A percentile compares a stretch with the other conserved stretches of the same genome.
phyloP scores from a whole-genome alignment of 2,113 vertebrate genomes.

The Riparia riparia region DNA sequence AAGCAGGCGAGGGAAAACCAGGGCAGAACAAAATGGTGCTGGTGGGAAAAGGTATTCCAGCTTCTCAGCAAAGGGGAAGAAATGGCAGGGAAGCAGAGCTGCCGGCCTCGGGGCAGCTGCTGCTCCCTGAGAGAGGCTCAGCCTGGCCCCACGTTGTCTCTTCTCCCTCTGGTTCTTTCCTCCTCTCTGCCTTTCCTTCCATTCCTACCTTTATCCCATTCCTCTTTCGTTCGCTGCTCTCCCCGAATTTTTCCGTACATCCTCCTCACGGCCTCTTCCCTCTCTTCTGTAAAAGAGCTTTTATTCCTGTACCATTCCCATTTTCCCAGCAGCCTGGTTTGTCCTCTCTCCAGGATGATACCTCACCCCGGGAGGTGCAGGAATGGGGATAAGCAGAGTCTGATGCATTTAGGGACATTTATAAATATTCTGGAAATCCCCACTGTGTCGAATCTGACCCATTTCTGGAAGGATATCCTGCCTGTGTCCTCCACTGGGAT shows the following conservation, averaged over 20 bases:
- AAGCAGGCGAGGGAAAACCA: constrained; percentile 44
- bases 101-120: background rate
- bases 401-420: background rate
- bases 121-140: background rate
- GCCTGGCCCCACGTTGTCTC: background rate
- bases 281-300: background rate
- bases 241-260: background rate
- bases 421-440: background rate
- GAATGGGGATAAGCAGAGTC: background rate
- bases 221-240: background rate
- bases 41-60: constrained; percentile 40
- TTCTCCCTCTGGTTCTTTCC: background rate
- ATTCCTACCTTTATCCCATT: background rate
- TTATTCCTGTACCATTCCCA: background rate
- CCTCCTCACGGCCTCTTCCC: background rate
- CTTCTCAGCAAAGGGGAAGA: constrained; percentile 27
- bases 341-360: background rate
- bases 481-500: background rate
- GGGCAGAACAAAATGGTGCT: constrained; percentile 61
- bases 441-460: background rate
- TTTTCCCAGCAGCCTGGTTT: background rate
- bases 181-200: background rate
- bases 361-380: background rate
- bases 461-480: background rate
- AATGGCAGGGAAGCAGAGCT: background rate